These are phyloP conservation scores for Andrena fulva DNA, from an alignment of 2,888 invertebrate species.

Conservation along the genomic window DNA sequence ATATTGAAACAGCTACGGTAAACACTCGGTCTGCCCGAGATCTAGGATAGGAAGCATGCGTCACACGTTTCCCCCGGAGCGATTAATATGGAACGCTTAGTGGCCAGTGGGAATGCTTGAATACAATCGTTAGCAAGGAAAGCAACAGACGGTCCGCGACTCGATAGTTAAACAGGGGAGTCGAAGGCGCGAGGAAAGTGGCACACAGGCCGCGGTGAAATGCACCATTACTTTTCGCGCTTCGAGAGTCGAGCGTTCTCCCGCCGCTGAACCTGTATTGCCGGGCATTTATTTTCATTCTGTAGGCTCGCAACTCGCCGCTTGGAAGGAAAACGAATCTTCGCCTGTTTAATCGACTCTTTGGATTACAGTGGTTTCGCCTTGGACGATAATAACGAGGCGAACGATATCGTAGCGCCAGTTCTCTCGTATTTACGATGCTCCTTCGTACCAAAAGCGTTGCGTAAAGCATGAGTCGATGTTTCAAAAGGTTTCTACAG, in stretches of 20 bases:
- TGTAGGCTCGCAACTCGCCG: background rate
- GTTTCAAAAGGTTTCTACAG: conserved; percentile 45
- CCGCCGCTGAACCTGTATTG: background rate
- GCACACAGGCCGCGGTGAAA: conserved; percentile 11
- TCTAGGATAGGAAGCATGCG: background rate
- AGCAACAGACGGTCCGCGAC: conserved; percentile 12
- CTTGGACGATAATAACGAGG: too few relatives aligned
- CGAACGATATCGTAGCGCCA: background rate
- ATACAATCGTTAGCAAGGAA: conserved; percentile 30
- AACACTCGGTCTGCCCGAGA: background rate
- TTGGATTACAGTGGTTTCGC: too few relatives aligned
- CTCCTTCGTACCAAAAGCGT: background rate
- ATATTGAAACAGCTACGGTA: background rate
- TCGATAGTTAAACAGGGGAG: conserved; percentile 4
- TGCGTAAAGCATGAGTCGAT: conserved; percentile 43
- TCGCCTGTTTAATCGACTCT: too few relatives aligned
- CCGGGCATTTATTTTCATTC: background rate
- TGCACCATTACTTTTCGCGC: background rate
- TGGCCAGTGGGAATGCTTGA: conserved; percentile 30
- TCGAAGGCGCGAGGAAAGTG: background rate
- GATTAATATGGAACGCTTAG: background rate
- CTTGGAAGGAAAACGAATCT: background rate
- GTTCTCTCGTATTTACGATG: conserved; percentile 11
- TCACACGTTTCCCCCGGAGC: background rate
- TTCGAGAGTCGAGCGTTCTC: background rate